Conservation (phyloP, 2,113 vertebrate species). For the Lycocorax pyrrhopterus region DNA sequence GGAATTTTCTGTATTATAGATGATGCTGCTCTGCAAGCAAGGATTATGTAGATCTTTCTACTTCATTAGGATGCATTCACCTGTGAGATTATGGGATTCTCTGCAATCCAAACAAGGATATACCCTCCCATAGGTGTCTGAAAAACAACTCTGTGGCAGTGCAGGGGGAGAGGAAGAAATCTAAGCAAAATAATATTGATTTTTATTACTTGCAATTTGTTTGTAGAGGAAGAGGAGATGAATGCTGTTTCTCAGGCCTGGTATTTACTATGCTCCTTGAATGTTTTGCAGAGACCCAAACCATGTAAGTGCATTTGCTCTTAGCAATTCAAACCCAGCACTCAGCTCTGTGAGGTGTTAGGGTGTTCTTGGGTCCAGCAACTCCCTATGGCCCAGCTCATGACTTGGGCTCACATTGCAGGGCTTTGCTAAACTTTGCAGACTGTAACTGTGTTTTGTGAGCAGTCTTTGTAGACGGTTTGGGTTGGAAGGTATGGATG, state of each 20-base stretch:
- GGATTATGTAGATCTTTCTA: background rate
- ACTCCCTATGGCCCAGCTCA: fast-evolving
- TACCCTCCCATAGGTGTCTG: background rate
- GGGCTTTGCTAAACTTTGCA: background rate
- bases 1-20: background rate
- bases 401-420: background rate
- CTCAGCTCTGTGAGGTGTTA: background rate
- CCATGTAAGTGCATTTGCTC: background rate
- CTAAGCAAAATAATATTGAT: background rate
- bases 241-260: background rate
- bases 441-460: background rate
- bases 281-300: background rate
- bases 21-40: background rate
- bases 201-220: background rate
- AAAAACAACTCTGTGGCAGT: background rate
- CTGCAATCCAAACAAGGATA: background rate
- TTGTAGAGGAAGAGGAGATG: background rate
- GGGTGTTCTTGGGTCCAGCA: background rate
- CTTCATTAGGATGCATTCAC: background rate
- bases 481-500: background rate
- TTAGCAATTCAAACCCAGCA: background rate
- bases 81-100: background rate
- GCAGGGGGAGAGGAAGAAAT: background rate
- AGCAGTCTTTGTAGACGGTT: background rate
- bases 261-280: background rate